phyloP scores from a whole-genome alignment of 1,140 invertebrate species.

The Aphis gossypii region DNA sequence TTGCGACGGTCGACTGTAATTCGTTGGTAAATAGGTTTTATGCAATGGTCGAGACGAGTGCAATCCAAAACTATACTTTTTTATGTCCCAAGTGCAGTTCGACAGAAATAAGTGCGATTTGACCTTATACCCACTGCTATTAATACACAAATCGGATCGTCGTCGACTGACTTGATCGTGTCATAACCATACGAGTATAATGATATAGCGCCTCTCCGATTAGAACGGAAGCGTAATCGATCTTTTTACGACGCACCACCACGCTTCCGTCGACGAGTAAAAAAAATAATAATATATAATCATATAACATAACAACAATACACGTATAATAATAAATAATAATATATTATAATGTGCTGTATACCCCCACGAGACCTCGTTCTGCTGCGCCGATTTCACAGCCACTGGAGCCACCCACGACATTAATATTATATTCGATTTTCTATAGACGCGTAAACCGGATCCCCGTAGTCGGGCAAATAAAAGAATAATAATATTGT shows the following conservation, averaged over 20 bases:
- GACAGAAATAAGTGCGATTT: neutral
- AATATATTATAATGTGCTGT: neutral
- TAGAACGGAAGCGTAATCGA: constrained; percentile 31
- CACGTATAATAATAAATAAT: neutral
- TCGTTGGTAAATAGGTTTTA: neutral
- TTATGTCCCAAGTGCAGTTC: neutral
- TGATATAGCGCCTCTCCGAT: neutral
- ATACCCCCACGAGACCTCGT: neutral
- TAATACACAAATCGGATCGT: neutral
- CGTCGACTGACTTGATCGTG: neutral
- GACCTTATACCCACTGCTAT: neutral
- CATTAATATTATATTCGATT: neutral
- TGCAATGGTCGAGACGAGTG: neutral
- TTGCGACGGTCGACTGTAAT: neutral
- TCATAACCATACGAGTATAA: neutral
- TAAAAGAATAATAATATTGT: neutral
- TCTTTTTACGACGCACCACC: neutral
- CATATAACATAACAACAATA: neutral
- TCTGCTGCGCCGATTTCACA: neutral
- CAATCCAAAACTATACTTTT: neutral
- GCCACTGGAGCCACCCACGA: neutral
- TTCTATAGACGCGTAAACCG: neutral
- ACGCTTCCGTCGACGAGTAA: neutral
- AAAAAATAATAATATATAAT: neutral
- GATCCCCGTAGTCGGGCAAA: neutral